These are phyloP conservation scores for Labia minor DNA, from an alignment of 2,888 invertebrate species.

Conservation along the genomic window DNA sequence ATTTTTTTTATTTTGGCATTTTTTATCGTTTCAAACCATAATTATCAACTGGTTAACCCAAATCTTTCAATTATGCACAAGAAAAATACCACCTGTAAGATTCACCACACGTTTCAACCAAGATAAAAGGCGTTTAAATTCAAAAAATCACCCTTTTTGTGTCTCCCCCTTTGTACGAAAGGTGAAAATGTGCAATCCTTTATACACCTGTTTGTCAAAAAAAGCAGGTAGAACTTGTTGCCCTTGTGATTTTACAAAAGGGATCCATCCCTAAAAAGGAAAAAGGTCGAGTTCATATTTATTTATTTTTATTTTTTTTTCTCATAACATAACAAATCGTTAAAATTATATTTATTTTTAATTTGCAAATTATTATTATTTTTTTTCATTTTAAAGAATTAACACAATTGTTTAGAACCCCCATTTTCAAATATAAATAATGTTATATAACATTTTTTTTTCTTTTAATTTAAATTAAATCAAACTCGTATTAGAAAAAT, in stretches of 20 bases:
- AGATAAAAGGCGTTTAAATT: background rate
- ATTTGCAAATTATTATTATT: background rate
- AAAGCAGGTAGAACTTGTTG: conserved; percentile 13
- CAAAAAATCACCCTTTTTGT: no score
- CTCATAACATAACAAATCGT: background rate
- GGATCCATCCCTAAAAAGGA: background rate
- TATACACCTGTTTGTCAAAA: background rate
- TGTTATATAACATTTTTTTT: no score
- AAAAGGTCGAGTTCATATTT: background rate
- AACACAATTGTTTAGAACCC: no score
- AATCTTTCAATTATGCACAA: background rate
- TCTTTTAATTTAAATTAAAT: no score
- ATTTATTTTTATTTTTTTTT: background rate
- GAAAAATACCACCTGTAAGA: background rate
- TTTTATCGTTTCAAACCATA: background rate
- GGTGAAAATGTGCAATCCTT: background rate
- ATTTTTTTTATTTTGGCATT: conserved; percentile 15
- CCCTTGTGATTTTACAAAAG: background rate
- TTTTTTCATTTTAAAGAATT: no score
- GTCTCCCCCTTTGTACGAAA: no score
- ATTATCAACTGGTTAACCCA: background rate
- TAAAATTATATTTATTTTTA: background rate
- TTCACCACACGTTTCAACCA: background rate
- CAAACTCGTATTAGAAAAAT: no score
- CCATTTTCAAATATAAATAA: no score